Conservation (phyloP, 30 jellyfish, hydroid and myxozoan species). For the Turritopsis dohrnii region DNA sequence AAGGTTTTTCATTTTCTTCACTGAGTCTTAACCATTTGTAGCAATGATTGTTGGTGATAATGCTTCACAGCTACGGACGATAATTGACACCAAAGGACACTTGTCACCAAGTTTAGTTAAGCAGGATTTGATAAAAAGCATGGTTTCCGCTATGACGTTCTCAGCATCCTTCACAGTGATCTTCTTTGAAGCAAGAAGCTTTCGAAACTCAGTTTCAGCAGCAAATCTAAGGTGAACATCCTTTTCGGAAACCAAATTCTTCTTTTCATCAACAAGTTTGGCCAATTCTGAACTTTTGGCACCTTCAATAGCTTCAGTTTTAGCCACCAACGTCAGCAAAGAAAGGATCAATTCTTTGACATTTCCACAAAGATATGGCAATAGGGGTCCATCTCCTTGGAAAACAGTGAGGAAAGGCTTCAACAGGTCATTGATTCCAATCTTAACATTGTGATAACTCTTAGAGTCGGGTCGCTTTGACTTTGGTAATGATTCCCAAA, state of each 20-base stretch:
- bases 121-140: neutral
- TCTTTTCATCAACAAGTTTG: constrained; percentile 15
- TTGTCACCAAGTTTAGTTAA: neutral
- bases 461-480: constrained; percentile 17
- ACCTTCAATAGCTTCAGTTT: constrained; percentile 19
- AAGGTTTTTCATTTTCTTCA: neutral
- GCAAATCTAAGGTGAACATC: constrained; percentile 18
- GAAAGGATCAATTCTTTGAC: constrained; percentile 8
- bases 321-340: constrained; percentile 1
- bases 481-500: constrained; percentile 12
- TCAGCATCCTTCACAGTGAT: neutral
- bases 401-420: constrained; percentile 19
- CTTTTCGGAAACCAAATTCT: constrained; percentile 14
- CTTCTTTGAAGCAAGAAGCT: neutral
- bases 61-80: constrained; percentile 1
- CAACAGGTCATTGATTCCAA: neutral
- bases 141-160: neutral
- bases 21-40: neutral
- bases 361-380: constrained; percentile 14
- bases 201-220: neutral
- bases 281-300: constrained; percentile 24
- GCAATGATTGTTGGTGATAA: neutral
- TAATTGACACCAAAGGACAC: constrained; percentile 2
- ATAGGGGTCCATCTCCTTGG: constrained; percentile 26
- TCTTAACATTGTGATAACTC: neutral